A percentile compares a stretch with the other conserved stretches of the same genome.
Evolutionary conservation across 1,140 invertebrate genomes (phyloP).

Genomic region (Brachystomella parvula): DNA sequence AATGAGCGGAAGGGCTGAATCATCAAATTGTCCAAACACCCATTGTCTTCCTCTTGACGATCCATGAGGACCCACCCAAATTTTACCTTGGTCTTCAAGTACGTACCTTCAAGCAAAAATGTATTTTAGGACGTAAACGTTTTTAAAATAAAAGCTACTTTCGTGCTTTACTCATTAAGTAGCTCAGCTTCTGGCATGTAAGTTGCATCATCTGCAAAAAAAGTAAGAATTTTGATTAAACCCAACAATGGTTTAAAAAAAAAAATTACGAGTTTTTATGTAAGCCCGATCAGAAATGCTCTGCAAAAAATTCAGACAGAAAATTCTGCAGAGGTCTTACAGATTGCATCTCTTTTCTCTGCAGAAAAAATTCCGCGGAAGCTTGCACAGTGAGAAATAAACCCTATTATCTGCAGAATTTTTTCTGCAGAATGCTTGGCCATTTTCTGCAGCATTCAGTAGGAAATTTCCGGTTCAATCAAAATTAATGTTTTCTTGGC

Average conservation of each 20-base stretch:
- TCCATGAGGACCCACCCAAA: constrained; percentile 62
- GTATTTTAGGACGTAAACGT: background rate
- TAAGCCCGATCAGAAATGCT: too few species aligned
- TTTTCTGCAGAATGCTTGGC: too few species aligned
- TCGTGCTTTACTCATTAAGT: constrained; percentile 52
- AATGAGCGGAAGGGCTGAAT: constrained; percentile 55
- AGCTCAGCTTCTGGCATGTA: constrained; percentile 57
- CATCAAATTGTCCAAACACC: constrained; percentile 67
- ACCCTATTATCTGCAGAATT: too few species aligned
- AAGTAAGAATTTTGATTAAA: background rate
- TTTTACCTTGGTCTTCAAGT: constrained; percentile 64
- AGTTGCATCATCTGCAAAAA: constrained; percentile 51
- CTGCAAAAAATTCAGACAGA: too few species aligned
- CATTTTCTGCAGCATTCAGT: too few species aligned
- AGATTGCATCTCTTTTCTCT: too few species aligned
- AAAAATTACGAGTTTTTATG: too few species aligned
- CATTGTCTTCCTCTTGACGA: constrained; percentile 58
- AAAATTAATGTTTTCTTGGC: too few species aligned
- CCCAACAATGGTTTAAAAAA: background rate
- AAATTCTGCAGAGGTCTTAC: too few species aligned
- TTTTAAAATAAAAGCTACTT: background rate
- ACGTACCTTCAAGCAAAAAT: constrained; percentile 44
- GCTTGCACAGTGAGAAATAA: too few species aligned
- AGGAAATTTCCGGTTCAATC: too few species aligned
- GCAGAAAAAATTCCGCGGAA: too few species aligned